These are phyloP conservation scores for Alectoris magna DNA, from an alignment of 2,797 vertebrate species.

Conservation along the genomic window DNA sequence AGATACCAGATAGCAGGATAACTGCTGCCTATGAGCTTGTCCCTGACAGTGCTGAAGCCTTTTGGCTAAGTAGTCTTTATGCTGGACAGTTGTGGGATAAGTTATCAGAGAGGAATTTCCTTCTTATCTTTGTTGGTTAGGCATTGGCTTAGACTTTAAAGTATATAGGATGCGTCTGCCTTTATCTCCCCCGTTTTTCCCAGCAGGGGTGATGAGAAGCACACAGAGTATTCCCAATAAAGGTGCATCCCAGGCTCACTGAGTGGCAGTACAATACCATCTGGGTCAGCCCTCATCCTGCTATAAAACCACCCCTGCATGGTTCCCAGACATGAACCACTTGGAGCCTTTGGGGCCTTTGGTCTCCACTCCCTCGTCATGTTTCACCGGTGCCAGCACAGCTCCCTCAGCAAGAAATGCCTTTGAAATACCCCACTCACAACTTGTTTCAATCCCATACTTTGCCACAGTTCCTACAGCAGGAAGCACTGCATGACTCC, in stretches of 20 bases:
- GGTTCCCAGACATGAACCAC: not conserved
- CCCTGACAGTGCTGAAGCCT: not conserved
- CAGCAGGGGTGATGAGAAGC: not conserved
- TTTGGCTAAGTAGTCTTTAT: not conserved
- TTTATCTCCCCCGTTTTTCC: not conserved
- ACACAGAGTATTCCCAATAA: not conserved
- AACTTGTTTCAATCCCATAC: not conserved
- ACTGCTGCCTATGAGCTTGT: not conserved
- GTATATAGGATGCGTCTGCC: not conserved
- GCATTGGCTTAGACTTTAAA: not conserved
- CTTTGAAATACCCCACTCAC: not conserved
- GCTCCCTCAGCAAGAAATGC: not conserved
- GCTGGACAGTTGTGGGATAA: not conserved
- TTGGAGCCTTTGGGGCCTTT: not conserved
- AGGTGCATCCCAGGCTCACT: not conserved
- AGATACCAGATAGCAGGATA: rapidly evolving
- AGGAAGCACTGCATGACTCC: not conserved
- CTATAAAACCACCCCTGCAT: not conserved
- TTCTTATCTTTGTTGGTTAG: slow-evolving; percentile 13
- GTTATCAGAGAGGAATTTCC: slow-evolving; percentile 7
- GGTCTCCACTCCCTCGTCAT: not conserved
- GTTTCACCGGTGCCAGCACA: slow-evolving; percentile 1
- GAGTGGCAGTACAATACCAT: not conserved
- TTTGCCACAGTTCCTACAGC: not conserved
- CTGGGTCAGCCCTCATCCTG: not conserved